Conservation (phyloP, 2,888 invertebrate genomes). For the Flexamia atlantica region DNA sequence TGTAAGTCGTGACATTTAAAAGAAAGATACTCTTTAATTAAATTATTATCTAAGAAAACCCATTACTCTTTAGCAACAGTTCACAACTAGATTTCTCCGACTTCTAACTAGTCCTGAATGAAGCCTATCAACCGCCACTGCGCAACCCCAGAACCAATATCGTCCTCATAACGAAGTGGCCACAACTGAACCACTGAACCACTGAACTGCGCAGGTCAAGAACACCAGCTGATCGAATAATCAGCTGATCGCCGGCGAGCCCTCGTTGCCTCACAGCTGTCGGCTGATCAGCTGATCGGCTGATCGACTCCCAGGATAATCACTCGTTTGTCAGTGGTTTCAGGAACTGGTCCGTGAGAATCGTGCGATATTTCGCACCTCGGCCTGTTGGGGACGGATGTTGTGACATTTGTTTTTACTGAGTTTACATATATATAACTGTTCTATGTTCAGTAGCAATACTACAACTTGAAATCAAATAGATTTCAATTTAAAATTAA, state of each 20-base stretch:
- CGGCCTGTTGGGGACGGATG: conserved; percentile 26
- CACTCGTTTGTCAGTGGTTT: conserved; percentile 48
- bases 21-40: no score
- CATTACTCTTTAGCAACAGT: no score
- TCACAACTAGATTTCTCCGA: no score
- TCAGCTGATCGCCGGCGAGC: conserved; percentile 35
- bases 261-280: conserved; percentile 37
- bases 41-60: no score
- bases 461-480: no score
- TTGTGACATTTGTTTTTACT: conserved; percentile 14
- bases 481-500: no score
- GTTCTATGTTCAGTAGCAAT: no score
- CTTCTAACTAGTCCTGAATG: background rate
- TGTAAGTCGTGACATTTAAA: no score
- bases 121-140: background rate
- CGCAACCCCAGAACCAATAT: conserved; percentile 6
- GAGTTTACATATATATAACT: no score
- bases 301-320: conserved; percentile 16
- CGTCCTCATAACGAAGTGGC: background rate
- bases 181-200: no score
- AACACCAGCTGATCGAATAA: conserved; percentile 2
- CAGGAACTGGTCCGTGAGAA: conserved; percentile 45
- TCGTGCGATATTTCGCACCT: background rate
- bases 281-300: conserved; percentile 12
- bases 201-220: conserved; percentile 28